These are phyloP conservation scores for Diarsia mendica DNA, from an alignment of 2,888 invertebrate genomes.

Conservation along the genomic window DNA sequence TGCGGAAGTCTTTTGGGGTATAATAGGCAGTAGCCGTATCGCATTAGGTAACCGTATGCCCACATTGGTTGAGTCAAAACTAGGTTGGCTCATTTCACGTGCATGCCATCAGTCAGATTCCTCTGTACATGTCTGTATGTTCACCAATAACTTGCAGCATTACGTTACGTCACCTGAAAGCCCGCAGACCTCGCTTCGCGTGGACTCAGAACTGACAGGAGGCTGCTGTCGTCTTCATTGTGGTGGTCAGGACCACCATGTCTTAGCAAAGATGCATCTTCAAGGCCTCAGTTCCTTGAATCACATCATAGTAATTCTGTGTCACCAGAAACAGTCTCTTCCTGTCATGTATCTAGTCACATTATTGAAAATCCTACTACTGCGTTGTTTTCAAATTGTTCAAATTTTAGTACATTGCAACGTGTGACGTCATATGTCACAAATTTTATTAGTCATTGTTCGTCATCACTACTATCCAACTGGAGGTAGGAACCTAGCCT, in stretches of 20 bases:
- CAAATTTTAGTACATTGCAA: neutral
- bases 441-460: too few species aligned
- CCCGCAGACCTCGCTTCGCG: constrained; percentile 16
- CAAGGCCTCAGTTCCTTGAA: constrained; percentile 17
- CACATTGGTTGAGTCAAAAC: too few species aligned
- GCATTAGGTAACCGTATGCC: too few species aligned
- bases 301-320: constrained; percentile 2
- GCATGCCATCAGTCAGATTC: too few species aligned
- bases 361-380: neutral
- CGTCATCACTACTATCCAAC: too few species aligned
- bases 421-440: neutral
- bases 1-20: too few species aligned
- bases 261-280: neutral
- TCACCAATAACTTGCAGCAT: too few species aligned
- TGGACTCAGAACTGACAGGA: constrained; percentile 15
- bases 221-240: constrained; percentile 12
- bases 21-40: too few species aligned
- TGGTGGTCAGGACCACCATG: constrained; percentile 36
- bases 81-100: too few species aligned
- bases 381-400: neutral
- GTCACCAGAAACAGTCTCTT: neutral
- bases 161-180: neutral
- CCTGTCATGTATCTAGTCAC: neutral
- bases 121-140: too few species aligned
- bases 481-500: too few species aligned